Conservation (phyloP, 2,888 invertebrate species). For the Scaptomyza tumidula region DNA sequence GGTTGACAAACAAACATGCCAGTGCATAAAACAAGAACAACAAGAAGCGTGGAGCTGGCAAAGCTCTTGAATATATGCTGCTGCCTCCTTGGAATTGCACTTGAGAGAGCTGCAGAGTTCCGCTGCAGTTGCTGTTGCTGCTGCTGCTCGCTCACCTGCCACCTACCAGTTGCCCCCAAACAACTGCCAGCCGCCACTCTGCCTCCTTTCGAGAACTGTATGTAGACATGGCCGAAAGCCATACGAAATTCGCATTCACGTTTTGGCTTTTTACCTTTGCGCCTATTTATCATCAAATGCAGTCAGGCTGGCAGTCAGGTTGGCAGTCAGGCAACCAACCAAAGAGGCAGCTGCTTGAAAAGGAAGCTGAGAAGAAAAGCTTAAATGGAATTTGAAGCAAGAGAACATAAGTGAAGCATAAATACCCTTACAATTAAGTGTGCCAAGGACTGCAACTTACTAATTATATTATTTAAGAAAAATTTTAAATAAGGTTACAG, state of each 20-base stretch:
- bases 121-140: constrained; percentile 25
- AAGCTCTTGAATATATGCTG: constrained; percentile 60
- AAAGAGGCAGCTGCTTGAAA: constrained; percentile 55
- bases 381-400: constrained; percentile 6
- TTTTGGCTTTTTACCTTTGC: constrained; percentile 78
- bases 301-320: constrained; percentile 36
- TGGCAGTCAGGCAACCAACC: constrained; percentile 28
- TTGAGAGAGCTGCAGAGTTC: constrained; percentile 66
- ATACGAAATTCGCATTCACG: constrained; percentile 75
- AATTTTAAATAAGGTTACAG: too few species aligned
- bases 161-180: constrained; percentile 14
- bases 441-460: too few species aligned
- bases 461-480: too few species aligned
- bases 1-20: constrained; percentile 80
- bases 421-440: constrained; percentile 31
- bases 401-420: neutral
- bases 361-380: constrained; percentile 43
- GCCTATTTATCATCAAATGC: constrained; percentile 78
- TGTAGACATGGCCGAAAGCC: constrained; percentile 56
- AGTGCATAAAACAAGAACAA: constrained; percentile 70
- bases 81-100: constrained; percentile 63
- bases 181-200: neutral
- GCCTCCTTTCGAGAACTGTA: constrained; percentile 37
- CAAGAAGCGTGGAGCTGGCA: constrained; percentile 34
- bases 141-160: constrained; percentile 47